Evolutionary conservation across 2,888 invertebrate genomes (phyloP).

Genomic region (Isotomurus palustris): DNA sequence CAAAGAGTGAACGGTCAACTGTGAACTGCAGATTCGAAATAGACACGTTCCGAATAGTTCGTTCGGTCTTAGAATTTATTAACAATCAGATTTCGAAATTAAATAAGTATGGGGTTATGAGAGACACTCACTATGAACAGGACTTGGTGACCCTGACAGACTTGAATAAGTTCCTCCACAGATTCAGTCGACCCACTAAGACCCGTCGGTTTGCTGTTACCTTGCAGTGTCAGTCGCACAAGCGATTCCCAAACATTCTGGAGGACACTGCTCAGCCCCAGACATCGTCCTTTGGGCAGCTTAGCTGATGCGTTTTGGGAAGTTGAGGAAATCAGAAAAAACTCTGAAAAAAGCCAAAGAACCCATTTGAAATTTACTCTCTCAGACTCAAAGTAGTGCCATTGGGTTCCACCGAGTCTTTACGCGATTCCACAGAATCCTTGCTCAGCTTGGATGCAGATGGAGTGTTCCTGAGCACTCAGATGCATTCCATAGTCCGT

Average conservation of each 20-base stretch:
- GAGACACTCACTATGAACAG: conserved; percentile 65
- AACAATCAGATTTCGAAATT: background rate
- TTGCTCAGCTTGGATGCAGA: conserved; percentile 45
- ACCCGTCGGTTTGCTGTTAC: conserved; percentile 39
- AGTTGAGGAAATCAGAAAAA: conserved; percentile 43
- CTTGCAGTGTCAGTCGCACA: conserved; percentile 46
- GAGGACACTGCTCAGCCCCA: conserved; percentile 45
- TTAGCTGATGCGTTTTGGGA: conserved; percentile 37
- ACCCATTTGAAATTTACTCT: background rate
- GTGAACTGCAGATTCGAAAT: conserved; percentile 29
- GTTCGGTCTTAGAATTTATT: background rate
- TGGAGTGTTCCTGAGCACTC: conserved; percentile 46
- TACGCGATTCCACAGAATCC: conserved; percentile 46
- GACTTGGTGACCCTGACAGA: conserved; percentile 55
- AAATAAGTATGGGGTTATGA: background rate
- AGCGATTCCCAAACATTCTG: conserved; percentile 43
- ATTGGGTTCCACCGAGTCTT: conserved; percentile 37
- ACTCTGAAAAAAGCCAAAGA: conserved; percentile 24
- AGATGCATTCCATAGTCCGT: conserved; percentile 44
- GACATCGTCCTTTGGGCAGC: conserved; percentile 40
- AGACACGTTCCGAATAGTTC: background rate
- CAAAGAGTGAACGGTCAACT: conserved; percentile 42
- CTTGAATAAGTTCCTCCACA: conserved; percentile 44
- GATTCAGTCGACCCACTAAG: conserved; percentile 42
- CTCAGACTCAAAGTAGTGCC: conserved; percentile 10